phyloP scores from a whole-genome alignment of 2,888 invertebrate species.

The Drosophila hawaiiensis region DNA sequence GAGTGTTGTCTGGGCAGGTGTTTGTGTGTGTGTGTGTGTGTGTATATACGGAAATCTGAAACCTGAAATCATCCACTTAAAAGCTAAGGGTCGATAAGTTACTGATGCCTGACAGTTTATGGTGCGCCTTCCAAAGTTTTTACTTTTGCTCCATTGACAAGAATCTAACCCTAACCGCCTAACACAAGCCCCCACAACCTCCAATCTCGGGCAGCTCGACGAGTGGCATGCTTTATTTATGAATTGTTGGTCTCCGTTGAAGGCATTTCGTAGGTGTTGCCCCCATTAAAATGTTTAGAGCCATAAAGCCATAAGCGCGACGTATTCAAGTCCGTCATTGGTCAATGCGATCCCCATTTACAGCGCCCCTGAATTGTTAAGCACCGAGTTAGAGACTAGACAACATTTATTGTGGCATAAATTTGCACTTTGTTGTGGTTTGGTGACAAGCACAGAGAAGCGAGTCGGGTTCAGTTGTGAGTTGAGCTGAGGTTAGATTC shows the following conservation, averaged over 20 bases:
- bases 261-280: conserved; percentile 27
- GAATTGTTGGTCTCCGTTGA: conserved; percentile 19
- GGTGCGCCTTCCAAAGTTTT: conserved; percentile 51
- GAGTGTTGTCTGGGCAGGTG: conserved; percentile 40
- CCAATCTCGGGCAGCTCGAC: neutral
- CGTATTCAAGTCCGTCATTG: conserved; percentile 36
- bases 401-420: conserved; percentile 77
- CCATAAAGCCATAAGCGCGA: conserved; percentile 20
- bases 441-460: conserved; percentile 33
- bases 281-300: conserved; percentile 31
- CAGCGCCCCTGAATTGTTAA: neutral
- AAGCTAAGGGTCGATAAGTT: conserved; percentile 79
- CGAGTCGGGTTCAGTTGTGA: conserved; percentile 32
- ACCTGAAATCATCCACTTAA: conserved; percentile 79
- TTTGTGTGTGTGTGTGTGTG: conserved; percentile 4
- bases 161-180: conserved; percentile 20
- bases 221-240: conserved; percentile 29
- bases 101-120: conserved; percentile 80
- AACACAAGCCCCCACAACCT: neutral
- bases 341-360: conserved; percentile 11
- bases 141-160: conserved; percentile 39
- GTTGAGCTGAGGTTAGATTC: conserved; percentile 26
- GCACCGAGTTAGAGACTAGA: conserved; percentile 10
- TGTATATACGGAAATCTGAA: conserved; percentile 62
- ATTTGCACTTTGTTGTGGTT: conserved; percentile 78